Base-by-base conservation (phyloP, 2,797 vertebrate species). In the Lacerta viridis region DNA sequence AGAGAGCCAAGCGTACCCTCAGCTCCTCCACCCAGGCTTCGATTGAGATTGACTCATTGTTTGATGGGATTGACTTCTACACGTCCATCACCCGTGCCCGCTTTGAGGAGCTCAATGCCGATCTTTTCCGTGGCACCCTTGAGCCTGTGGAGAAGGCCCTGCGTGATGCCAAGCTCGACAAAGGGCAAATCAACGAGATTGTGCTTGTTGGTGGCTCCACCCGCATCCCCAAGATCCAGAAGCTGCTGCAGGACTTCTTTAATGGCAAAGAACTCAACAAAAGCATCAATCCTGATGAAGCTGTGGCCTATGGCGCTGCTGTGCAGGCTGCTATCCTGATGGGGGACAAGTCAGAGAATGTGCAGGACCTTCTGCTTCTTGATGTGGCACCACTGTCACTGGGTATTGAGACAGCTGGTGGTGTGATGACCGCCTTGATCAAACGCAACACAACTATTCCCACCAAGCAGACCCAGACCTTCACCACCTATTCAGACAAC, bases 371-470 rank as follows among this genome's bases (percentile, higher is more conserved):
- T 88, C 97, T 99, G 94, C 97, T 99, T 83, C 96, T 99, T 80
- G 98, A 99, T 74, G 98, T 99, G 86, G 97, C 98, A 3, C 98
- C 98, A 0, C 92, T 99, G 91, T 98, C 98, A 10, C 95, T 99
- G 94, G 98, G 98, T 84, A 98, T 98, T 0, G 98, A 99, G 95
- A 99, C 98, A 0, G 98, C 98, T 1, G 98, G 98, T 17, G 98
- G 98, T n/a, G 98, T 99, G 89, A 99, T 99, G 98, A 98, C 98
- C 0, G 95, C 98, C 1, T 97, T 98, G 59, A 98, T 99, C 95
- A 98, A 99, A 91, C 97, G 98, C 66, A 99, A 99, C 96, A 98
- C 98, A 91, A 99, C 98, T 75, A 99, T 98, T 93, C 98, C 98
- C 41, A 98, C 97, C 91, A 99, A 99, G 94, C 98, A 99, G 96